Evolutionary conservation across 2,888 invertebrate genomes (phyloP), one percentile per base, ranked within the genome.

Genomic region (Heliconius cydno): DNA sequence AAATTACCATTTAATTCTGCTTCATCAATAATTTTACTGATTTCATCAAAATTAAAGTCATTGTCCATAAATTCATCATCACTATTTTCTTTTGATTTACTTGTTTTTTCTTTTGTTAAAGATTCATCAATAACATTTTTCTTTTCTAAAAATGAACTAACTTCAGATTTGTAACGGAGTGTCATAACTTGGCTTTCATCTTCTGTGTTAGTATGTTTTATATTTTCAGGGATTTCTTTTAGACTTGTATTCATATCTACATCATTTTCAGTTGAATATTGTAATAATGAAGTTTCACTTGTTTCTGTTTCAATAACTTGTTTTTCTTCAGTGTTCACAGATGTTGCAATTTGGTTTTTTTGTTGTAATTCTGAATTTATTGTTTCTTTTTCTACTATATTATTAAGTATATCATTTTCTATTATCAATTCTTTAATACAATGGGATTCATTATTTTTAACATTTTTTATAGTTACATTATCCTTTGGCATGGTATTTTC

Each of bases 11-110:
- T 84, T 72, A 90, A 87, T 86, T 91, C 90, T 70, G 92, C 91
- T 86, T 90, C 91, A 89, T 92, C 90, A 81, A 92, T 92, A 15
- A 94, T 86, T 79, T 83, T 88, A 83, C 94, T 92, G 83, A 94
- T 91, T 81, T 94, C 91, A 68, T 90, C 91, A 85, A 92, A 89
- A 82, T 92, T 89, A 57, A 92, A 83, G 84, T 92, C 92, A 85
- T 92, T 88, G 84, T 93, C 92, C 67, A 91, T 90, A 82, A 92
- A 92, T 78, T 87, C 86, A 81, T 90, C 88, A 25, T 81, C 66
- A 57, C 71, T 79, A 38, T 68, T 34, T 28, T 81, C 75, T 82
- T 67, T 67, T 38, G 30, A 28, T 25, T 70, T 34, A n/a, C 28
- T 30, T 5, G 30, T 70, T 46, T 74, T 73, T 19, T 78, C 38